Conservation (phyloP, 2,888 invertebrate species). For the Eledone cirrhosa region DNA sequence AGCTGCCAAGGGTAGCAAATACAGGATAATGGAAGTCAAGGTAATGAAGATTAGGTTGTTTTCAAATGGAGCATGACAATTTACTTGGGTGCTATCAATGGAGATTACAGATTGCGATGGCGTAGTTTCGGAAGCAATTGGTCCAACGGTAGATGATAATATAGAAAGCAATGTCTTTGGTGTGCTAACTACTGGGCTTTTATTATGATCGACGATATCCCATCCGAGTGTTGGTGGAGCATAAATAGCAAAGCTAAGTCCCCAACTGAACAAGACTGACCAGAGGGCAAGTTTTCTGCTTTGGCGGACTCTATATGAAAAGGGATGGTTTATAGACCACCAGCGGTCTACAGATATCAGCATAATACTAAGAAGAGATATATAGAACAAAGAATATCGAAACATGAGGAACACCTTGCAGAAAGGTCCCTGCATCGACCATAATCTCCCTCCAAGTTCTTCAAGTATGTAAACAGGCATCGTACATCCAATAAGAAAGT, state of each 20-base stretch:
- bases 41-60: conserved; percentile 43
- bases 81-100: conserved; percentile 17
- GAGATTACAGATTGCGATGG: neutral
- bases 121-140: neutral
- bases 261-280: conserved; percentile 45
- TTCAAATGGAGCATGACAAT: conserved; percentile 43
- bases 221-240: conserved; percentile 47
- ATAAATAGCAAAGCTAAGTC: conserved; percentile 48
- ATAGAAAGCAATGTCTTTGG: neutral
- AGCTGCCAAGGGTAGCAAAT: conserved; percentile 47
- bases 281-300: conserved; percentile 46
- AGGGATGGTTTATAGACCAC: conserved; percentile 59
- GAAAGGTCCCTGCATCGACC: conserved; percentile 37
- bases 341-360: conserved; percentile 55
- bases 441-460: conserved; percentile 37
- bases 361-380: conserved; percentile 55
- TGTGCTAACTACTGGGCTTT: conserved; percentile 5
- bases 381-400: conserved; percentile 47
- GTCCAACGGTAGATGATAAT: neutral
- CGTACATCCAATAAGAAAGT: conserved; percentile 52
- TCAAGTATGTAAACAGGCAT: conserved; percentile 50
- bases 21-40: conserved; percentile 44
- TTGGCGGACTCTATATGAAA: conserved; percentile 52
- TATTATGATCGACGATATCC: conserved; percentile 36
- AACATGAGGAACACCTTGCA: conserved; percentile 47